Base-by-base conservation (phyloP, 2,113 vertebrate species). In the Catharus minimus region DNA sequence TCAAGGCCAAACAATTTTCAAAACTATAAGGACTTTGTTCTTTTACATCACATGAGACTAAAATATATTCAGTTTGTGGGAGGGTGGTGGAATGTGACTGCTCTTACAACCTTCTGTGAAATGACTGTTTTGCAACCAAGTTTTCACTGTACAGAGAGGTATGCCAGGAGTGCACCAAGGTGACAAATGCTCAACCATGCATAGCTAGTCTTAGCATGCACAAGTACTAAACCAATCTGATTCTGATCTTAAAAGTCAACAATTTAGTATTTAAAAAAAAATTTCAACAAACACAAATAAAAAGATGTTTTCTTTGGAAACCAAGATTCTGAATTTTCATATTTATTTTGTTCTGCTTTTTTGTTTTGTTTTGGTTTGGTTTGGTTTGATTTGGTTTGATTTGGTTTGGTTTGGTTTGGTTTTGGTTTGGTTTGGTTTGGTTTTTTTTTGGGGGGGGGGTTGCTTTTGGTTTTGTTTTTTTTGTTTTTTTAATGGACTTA, bases 1-100 rank as follows among this genome's bases (percentile, higher is more conserved):
- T 95, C 75, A 94, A 95, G 93, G 94, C 95, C 89, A 95, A 78
- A 47, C 56, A 85, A 69, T 91, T 97, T 93, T 87, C 49, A 49
- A 76, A 94, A 60, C 60, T 84, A 21, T 84, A 95, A 93, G 68
- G 11, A 5, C 27, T 85, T 64, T 18, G 27, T 92, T 89, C 83
- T 96, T 94, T 84, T 30, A 52, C 44, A 58, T 17, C 44, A 50
- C 38, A 38, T 60, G 52, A 81, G n/a, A 36, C 22, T 92, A 75
- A 94, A 81, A 86, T 82, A 21, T 55, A 82, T 93, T 41, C 46
- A 43, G 30, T 41, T 93, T 82, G 91, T 84, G 90, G 55, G 73
- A 88, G 68, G 66, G 14, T 50, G 55, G 11, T 46, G 41, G 57
- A 91, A 88, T 86, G 78, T 46, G 39, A 33, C 39, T 92, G 72